These are phyloP conservation scores for Aythya baeri DNA, from an alignment of 2,113 vertebrate species.

Conservation along the genomic window DNA sequence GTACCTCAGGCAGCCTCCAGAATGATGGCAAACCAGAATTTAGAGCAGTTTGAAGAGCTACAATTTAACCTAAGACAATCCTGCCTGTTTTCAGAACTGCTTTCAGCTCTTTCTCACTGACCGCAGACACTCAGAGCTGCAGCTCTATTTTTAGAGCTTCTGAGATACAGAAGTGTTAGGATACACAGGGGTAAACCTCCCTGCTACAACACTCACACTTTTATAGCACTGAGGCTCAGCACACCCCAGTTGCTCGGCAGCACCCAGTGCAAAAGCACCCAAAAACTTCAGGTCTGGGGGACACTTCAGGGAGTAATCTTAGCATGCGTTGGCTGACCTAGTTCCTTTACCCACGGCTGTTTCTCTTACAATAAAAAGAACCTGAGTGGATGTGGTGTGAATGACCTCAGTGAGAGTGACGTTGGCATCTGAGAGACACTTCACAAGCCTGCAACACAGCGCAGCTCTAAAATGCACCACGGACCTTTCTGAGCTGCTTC, in stretches of 20 bases:
- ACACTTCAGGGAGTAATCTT: rapidly evolving
- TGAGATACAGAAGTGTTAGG: not conserved
- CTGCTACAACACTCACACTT: not conserved
- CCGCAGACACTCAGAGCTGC: not conserved
- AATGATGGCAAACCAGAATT: conserved; percentile 22
- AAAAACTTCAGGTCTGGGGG: not conserved
- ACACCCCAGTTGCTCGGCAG: not conserved
- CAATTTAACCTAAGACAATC: not conserved
- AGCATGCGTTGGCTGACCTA: not conserved
- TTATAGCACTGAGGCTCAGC: not conserved
- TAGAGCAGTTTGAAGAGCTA: not conserved
- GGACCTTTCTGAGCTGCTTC: not conserved
- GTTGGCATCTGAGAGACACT: rapidly evolving
- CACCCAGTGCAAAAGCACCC: not conserved
- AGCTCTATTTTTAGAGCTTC: not conserved
- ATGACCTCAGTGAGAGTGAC: not conserved
- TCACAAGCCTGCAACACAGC: not conserved
- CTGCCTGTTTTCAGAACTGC: not conserved
- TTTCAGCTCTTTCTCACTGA: not conserved
- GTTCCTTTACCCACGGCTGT: not conserved
- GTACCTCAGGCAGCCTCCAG: not conserved
- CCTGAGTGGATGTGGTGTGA: not conserved
- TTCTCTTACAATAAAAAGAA: not conserved
- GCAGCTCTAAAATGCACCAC: not conserved
- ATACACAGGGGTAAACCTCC: not conserved